Conservation (phyloP, 2,113 vertebrate genomes). For the Thunnus thynnus region DNA sequence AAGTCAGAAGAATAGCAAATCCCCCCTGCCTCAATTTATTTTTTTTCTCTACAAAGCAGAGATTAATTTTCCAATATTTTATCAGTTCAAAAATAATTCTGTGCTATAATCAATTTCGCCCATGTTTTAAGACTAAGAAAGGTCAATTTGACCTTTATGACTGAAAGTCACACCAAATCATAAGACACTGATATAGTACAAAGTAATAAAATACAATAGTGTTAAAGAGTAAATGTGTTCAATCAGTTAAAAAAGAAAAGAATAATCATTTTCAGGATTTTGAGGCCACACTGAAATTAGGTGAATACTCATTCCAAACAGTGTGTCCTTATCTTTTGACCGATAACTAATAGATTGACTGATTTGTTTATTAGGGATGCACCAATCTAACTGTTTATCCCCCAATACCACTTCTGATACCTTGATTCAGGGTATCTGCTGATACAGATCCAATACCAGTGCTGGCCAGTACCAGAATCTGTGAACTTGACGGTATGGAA, state of each 20-base stretch:
- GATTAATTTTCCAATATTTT: conserved; percentile 61
- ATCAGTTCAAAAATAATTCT: conserved; percentile 60
- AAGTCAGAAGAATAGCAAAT: conserved; percentile 72
- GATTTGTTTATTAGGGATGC: background rate
- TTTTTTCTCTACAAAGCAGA: conserved; percentile 29
- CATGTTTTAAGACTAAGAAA: conserved; percentile 24
- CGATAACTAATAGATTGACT: background rate
- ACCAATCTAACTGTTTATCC: no score
- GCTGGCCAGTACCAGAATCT: no score
- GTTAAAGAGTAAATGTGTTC: background rate
- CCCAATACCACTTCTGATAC: no score
- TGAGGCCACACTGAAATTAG: background rate
- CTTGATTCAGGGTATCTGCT: no score
- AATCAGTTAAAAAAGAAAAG: background rate
- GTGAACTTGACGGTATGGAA: no score
- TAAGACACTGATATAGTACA: background rate
- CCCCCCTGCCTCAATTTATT: conserved; percentile 56
- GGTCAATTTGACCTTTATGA: conserved; percentile 38
- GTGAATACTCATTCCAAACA: background rate
- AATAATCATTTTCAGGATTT: background rate
- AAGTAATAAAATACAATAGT: background rate
- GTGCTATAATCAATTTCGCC: conserved; percentile 44
- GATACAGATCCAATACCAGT: no score
- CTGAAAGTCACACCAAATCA: conserved; percentile 24
- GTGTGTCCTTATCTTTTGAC: background rate